Evolutionary conservation across 2,113 vertebrate species (phyloP).

Genomic region (Ciconia maguari): DNA sequence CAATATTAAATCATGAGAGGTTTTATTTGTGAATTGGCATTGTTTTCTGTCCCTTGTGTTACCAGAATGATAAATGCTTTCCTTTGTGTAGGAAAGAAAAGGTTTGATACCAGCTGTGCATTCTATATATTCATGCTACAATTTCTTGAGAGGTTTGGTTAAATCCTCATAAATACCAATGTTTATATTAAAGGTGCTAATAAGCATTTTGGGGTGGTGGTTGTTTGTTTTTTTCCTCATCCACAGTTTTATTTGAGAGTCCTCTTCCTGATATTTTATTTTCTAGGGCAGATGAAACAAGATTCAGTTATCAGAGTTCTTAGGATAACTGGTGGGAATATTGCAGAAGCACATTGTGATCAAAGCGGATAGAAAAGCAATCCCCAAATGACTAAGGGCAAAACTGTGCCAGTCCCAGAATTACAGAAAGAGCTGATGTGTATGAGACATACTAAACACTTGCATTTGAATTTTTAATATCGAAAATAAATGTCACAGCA

Average conservation of each 20-base stretch:
- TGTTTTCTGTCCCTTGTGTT: conserved; percentile 43
- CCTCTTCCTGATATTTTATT: neutral
- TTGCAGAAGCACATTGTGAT: conserved; percentile 44
- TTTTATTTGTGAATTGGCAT: conserved; percentile 51
- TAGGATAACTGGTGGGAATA: conserved; percentile 40
- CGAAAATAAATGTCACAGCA: conserved; percentile 31
- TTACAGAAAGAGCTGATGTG: neutral
- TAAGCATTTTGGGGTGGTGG: neutral
- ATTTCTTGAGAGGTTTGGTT: neutral
- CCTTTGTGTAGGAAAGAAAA: conserved; percentile 39
- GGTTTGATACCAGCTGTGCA: neutral
- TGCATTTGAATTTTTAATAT: conserved; percentile 51
- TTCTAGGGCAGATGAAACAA: conserved; percentile 17
- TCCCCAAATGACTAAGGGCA: conserved; percentile 26
- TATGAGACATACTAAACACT: conserved; percentile 27
- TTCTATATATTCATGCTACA: neutral
- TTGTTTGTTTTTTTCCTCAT: neutral
- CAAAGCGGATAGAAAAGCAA: conserved; percentile 46
- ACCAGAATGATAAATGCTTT: conserved; percentile 55
- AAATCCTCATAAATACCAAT: neutral
- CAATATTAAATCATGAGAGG: conserved; percentile 59
- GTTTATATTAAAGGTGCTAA: neutral
- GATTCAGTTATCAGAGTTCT: neutral
- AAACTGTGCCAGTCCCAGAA: neutral
- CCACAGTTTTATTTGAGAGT: neutral